Percentiles rank a stretch among this genome's conserved stretches.
These are phyloP conservation scores for Antheraea pernyi DNA, from an alignment of 1,140 invertebrate genomes.

Conservation along the genomic window DNA sequence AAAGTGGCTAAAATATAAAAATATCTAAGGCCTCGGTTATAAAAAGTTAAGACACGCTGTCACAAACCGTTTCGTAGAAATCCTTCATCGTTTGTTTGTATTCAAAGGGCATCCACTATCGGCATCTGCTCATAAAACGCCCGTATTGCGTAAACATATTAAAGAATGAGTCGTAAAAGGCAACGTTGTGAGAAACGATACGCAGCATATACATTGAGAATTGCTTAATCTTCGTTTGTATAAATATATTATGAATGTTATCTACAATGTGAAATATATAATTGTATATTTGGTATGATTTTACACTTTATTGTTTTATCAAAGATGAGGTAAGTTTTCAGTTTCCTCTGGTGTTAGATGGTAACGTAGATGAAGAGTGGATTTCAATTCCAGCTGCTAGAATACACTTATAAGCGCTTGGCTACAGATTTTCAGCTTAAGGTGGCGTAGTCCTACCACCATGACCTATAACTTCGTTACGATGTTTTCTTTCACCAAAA, in stretches of 20 bases:
- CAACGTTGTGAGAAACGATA: slow-evolving; percentile 14
- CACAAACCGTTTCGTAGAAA: slow-evolving; percentile 2
- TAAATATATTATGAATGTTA: neutral
- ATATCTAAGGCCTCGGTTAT: neutral
- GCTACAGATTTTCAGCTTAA: no score
- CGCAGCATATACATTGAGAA: neutral
- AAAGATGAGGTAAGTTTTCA: no score
- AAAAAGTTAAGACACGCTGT: slow-evolving; percentile 4
- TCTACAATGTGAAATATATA: neutral
- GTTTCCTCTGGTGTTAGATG: no score
- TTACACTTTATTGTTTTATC: no score
- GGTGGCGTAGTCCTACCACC: no score
- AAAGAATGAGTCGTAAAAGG: slow-evolving; percentile 30
- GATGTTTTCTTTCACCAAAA: no score
- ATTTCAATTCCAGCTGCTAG: no score
- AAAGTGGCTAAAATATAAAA: neutral
- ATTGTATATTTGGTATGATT: no score
- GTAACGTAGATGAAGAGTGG: no score
- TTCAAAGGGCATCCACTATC: slow-evolving; percentile 27
- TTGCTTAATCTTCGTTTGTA: neutral
- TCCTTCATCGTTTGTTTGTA: slow-evolving; percentile 10
- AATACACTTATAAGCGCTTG: no score
- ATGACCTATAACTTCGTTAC: no score
- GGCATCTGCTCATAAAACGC: slow-evolving; percentile 30
- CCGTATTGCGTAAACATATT: slow-evolving; percentile 35